Conservation (phyloP, 1,140 invertebrate species). For the Macrosteles quadrilineatus region DNA sequence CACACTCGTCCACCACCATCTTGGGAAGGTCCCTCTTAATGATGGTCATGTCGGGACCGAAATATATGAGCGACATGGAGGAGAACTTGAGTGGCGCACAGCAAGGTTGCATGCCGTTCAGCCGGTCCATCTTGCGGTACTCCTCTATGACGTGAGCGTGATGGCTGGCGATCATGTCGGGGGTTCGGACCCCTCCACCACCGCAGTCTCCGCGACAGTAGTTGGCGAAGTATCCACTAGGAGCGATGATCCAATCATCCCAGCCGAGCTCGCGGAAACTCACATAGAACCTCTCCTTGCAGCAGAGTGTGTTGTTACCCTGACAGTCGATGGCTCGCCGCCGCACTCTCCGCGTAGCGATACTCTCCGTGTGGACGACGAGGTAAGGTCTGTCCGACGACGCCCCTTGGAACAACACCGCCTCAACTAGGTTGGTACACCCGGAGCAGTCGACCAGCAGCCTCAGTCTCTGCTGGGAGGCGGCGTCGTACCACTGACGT, state of each 20-base stretch:
- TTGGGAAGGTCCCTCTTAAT: slow-evolving; percentile 92
- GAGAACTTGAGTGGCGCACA: slow-evolving; percentile 94
- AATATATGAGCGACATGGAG: slow-evolving; percentile 91
- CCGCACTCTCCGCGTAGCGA: slow-evolving; percentile 61
- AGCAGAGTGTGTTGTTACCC: slow-evolving; percentile 75
- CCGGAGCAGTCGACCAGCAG: slow-evolving; percentile 83
- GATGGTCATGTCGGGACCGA: slow-evolving; percentile 86
- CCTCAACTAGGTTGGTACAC: slow-evolving; percentile 70
- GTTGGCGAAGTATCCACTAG: slow-evolving; percentile 85
- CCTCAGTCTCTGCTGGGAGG: slow-evolving; percentile 61
- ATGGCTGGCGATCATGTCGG: slow-evolving; percentile 82
- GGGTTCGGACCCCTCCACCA: slow-evolving; percentile 67
- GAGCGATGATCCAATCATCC: slow-evolving; percentile 95
- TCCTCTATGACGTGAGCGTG: slow-evolving; percentile 90
- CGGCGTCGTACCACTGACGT: slow-evolving; percentile 65
- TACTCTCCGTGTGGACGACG: slow-evolving; percentile 75
- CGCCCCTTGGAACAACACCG: slow-evolving; percentile 43
- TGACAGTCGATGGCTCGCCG: slow-evolving; percentile 80
- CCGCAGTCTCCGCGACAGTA: slow-evolving; percentile 89
- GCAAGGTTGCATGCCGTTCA: slow-evolving; percentile 80
- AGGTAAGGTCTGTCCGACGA: slow-evolving; percentile 75
- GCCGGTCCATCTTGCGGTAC: slow-evolving; percentile 72
- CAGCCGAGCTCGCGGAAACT: slow-evolving; percentile 88
- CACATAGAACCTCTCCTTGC: slow-evolving; percentile 88
- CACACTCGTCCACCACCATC: slow-evolving; percentile 96